Percentiles rank a stretch among this genome's conserved stretches.
Conservation (phyloP, 2,888 invertebrate genomes). For the Operophtera brumata region DNA sequence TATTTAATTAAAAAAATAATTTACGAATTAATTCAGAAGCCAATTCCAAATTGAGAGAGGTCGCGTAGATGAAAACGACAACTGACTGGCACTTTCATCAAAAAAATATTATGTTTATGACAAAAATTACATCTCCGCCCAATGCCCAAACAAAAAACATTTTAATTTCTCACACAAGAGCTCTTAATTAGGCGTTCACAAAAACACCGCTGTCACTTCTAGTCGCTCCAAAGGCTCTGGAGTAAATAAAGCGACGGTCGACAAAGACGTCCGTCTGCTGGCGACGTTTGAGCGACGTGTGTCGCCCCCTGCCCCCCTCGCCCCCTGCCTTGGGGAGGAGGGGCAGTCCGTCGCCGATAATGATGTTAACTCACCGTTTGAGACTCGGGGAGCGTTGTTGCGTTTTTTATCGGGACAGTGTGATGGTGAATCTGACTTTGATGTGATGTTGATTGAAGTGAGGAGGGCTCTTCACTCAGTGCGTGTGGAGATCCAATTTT, state of each 20-base stretch:
- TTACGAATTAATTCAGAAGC: background rate
- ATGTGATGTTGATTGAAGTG: slow-evolving; percentile 40
- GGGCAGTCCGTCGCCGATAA: slow-evolving; percentile 65
- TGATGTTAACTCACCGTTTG: slow-evolving; percentile 78
- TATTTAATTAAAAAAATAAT: too few relatives aligned
- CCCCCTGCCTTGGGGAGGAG: slow-evolving; percentile 33
- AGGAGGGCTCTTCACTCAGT: slow-evolving; percentile 7
- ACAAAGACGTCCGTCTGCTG: slow-evolving; percentile 79
- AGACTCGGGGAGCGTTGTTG: slow-evolving; percentile 67
- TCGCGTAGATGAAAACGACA: background rate
- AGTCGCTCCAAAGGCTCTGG: slow-evolving; percentile 57
- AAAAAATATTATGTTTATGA: background rate
- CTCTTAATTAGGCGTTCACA: slow-evolving; percentile 51
- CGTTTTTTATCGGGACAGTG: slow-evolving; percentile 55
- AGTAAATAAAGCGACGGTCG: slow-evolving; percentile 77
- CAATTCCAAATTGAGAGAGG: background rate
- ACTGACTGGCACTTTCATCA: background rate
- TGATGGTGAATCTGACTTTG: slow-evolving; percentile 33
- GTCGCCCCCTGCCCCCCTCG: slow-evolving; percentile 56
- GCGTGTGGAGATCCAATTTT: slow-evolving; percentile 11
- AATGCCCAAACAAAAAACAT: slow-evolving; percentile 31
- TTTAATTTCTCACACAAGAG: slow-evolving; percentile 37
- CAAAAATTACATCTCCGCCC: slow-evolving; percentile 15
- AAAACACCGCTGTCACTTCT: slow-evolving; percentile 67
- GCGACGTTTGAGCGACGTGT: slow-evolving; percentile 79